Evolutionary conservation across 2,113 vertebrate species (phyloP), one percentile per base, ranked within the genome.

Genomic region (Microcebus ravelobensis): DNA sequence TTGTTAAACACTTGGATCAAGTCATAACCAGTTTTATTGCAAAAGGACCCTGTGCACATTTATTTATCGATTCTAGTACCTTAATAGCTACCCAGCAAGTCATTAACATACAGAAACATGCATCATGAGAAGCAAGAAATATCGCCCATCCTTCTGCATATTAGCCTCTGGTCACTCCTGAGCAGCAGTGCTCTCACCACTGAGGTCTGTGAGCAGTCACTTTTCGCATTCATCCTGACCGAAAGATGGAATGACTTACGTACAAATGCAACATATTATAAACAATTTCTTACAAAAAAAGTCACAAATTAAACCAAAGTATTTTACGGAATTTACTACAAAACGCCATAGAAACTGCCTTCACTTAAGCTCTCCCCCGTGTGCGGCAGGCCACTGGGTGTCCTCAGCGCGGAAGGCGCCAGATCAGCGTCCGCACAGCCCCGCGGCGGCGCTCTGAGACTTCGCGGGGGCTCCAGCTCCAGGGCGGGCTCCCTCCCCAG

Each of bases 21-120:
- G 98, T 99, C 98, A 99, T 99, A 98, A 99, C 98, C 99, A 99
- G 99, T 99, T 99, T 99, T 99, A 99, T 99, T 99, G 99, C 99
- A 99, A 99, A 99, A 99, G 98, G 98, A 99, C 98, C 98, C 98
- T 99, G 98, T 99, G 98, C 98, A 99, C 98, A 99, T 98, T 98
- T 99, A 99, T 98, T 98, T 99, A 98, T 99, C 98, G 98, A 98
- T 97, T 98, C 98, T 99, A 99, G 98, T 99, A 99, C 98, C 98
- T 98, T 98, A 99, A 98, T 98, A 99, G 98, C 98, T 99, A 99
- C 98, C 98, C 98, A 98, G 98, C 98, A 99, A 99, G 98, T 99
- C 98, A 98, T 98, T 98, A 99, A 99, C 98, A 98, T 98, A 99
- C 98, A 98, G 98, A 99, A 98, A 98, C 99, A 99, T 99, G 98